A percentile compares a stretch with the other conserved stretches of the same genome.
Conservation (phyloP, 2,797 vertebrate species). For the Sternarchorhynchus goeldii region DNA sequence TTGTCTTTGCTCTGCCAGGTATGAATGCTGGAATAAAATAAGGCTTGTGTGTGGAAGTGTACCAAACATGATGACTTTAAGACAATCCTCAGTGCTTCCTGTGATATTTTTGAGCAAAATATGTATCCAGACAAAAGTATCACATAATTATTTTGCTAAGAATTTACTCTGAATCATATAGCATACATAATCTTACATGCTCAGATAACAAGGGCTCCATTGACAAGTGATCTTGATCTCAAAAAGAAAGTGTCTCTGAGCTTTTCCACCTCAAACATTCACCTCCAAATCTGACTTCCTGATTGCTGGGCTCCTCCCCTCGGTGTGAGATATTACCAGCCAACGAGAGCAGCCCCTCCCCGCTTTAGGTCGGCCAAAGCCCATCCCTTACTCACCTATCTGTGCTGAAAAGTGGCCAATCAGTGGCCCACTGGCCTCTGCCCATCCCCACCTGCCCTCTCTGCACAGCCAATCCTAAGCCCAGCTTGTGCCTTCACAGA, state of each 20-base stretch:
- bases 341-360: slow-evolving; percentile 12
- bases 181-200: slow-evolving; percentile 13
- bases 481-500: slow-evolving; percentile 36
- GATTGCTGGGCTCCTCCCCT: slow-evolving; percentile 2
- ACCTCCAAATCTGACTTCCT: slow-evolving; percentile 8
- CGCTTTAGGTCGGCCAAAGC: slow-evolving; percentile 8
- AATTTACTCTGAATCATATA: slow-evolving; percentile 1
- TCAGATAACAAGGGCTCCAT: not conserved
- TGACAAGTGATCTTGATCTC: not conserved
- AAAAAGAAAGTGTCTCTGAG: slow-evolving; percentile 1
- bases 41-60: slow-evolving; percentile 3
- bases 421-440: not conserved
- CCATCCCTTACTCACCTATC: slow-evolving; percentile 5
- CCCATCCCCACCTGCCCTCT: slow-evolving; percentile 14
- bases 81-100: too few relatives aligned
- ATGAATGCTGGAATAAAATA: slow-evolving; percentile 51
- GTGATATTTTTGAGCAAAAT: not conserved
- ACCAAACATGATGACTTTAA: not conserved
- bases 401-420: slow-evolving; percentile 10
- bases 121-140: not conserved
- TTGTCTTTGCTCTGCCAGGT: slow-evolving; percentile 99
- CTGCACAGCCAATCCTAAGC: slow-evolving; percentile 25
- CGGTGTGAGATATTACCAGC: slow-evolving; percentile 19
- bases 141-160: not conserved
- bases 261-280: not conserved